phyloP scores from a whole-genome alignment of 2,797 vertebrate species.

The Phyllotis vaccarum region DNA sequence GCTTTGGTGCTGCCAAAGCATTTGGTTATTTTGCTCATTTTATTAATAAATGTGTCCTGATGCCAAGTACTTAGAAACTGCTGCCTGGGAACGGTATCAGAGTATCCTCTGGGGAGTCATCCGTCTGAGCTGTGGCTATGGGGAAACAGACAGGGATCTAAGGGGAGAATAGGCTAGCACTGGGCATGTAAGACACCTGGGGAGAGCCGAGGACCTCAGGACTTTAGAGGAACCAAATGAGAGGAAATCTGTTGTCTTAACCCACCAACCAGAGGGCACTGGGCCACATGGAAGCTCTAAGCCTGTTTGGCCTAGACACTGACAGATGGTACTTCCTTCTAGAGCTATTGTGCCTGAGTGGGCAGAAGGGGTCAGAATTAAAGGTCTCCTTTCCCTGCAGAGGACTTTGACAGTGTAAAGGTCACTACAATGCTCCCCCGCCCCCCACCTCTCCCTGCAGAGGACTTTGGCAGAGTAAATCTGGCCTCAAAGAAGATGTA shows the following conservation, averaged over 20 bases:
- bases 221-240: too few relatives aligned
- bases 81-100: conserved; percentile 71
- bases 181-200: not conserved
- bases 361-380: rapidly evolving
- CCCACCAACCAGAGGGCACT: not conserved
- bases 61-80: conserved; percentile 57
- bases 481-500: not conserved
- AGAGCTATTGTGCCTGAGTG: rapidly evolving
- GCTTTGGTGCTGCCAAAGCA: conserved; percentile 18
- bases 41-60: conserved; percentile 75
- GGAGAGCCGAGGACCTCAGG: conserved; percentile 2
- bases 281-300: not conserved
- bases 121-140: conserved; percentile 5
- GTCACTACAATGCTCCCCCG: not conserved
- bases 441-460: too few relatives aligned
- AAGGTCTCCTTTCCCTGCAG: too few relatives aligned
- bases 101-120: conserved; percentile 65
- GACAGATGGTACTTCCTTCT: not conserved
- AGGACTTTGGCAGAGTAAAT: not conserved
- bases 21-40: conserved; percentile 77
- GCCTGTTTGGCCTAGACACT: not conserved
- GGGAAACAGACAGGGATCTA: conserved; percentile 19
- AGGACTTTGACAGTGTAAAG: not conserved
- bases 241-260: not conserved
- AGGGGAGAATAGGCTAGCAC: not conserved